These are phyloP conservation scores for Mormyrus hasselquistii DNA, from an alignment of 2,797 vertebrate genomes.

Conservation along the genomic window DNA sequence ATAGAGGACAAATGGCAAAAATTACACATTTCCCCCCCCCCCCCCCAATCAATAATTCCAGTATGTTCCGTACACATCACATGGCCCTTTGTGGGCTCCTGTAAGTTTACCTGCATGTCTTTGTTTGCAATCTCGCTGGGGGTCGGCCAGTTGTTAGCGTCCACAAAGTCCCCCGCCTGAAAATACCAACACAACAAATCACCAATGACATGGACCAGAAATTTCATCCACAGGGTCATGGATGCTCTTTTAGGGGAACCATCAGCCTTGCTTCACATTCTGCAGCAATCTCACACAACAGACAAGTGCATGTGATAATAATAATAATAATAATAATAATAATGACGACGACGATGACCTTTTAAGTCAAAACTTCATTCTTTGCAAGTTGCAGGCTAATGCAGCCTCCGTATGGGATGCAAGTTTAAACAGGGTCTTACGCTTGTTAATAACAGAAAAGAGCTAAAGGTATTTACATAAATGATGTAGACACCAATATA, in stretches of 20 bases:
- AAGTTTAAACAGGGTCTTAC: neutral
- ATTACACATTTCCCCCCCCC: too few relatives aligned
- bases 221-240: neutral
- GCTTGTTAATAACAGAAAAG: neutral
- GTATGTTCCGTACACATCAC: neutral
- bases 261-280: neutral
- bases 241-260: neutral
- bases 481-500: too few relatives aligned
- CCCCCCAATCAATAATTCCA: neutral
- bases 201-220: neutral
- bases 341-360: neutral
- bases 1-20: neutral
- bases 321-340: neutral
- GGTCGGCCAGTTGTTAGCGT: slow-evolving; percentile 94
- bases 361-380: neutral
- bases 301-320: neutral
- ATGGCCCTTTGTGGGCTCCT: neutral
- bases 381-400: neutral
- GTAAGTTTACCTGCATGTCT: slow-evolving; percentile 75
- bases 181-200: neutral
- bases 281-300: neutral
- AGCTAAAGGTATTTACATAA: neutral
- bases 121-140: slow-evolving; percentile 97
- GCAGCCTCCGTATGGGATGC: neutral
- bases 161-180: slow-evolving; percentile 92